These are phyloP conservation scores for Caenorhabditis inopinata DNA, from an alignment of 1,140 invertebrate genomes.

Conservation along the genomic window DNA sequence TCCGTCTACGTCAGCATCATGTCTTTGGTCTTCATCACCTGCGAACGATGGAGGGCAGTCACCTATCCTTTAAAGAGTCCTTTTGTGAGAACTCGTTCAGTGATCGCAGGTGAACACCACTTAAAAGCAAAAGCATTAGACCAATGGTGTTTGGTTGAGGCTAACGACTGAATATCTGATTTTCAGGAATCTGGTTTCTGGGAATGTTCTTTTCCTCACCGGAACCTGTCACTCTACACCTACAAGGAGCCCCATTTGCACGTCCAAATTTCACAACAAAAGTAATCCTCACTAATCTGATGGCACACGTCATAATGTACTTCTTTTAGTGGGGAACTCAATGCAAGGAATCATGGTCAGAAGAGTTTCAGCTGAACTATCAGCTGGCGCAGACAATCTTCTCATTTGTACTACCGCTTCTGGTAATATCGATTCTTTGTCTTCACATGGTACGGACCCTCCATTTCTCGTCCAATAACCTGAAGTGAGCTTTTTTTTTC, in stretches of 20 bases:
- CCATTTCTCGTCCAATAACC: neutral
- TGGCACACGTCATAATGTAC: no score
- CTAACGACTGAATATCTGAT: no score
- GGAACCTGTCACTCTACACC: conserved; percentile 57
- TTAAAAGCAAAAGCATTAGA: no score
- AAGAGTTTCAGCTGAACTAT: conserved; percentile 60
- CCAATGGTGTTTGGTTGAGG: no score
- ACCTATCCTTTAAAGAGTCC: conserved; percentile 57
- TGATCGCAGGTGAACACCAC: conserved; percentile 32
- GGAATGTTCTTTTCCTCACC: conserved; percentile 56
- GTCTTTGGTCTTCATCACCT: conserved; percentile 57
- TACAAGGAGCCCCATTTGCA: conserved; percentile 17
- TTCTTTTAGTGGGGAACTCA: conserved; percentile 64
- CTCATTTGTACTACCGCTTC: conserved; percentile 57
- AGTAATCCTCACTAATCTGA: no score
- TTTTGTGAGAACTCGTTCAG: conserved; percentile 19
- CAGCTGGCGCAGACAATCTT: conserved; percentile 56
- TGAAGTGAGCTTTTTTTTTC: neutral
- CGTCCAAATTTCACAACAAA: conserved; percentile 38
- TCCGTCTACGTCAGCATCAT: conserved; percentile 61
- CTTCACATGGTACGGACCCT: conserved; percentile 60
- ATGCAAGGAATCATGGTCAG: conserved; percentile 59
- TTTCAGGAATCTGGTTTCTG: conserved; percentile 54
- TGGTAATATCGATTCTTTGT: conserved; percentile 56
- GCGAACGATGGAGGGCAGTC: conserved; percentile 62